These are phyloP conservation scores for Lithobates pipiens DNA, from an alignment of 2,797 vertebrate genomes.

Conservation along the genomic window DNA sequence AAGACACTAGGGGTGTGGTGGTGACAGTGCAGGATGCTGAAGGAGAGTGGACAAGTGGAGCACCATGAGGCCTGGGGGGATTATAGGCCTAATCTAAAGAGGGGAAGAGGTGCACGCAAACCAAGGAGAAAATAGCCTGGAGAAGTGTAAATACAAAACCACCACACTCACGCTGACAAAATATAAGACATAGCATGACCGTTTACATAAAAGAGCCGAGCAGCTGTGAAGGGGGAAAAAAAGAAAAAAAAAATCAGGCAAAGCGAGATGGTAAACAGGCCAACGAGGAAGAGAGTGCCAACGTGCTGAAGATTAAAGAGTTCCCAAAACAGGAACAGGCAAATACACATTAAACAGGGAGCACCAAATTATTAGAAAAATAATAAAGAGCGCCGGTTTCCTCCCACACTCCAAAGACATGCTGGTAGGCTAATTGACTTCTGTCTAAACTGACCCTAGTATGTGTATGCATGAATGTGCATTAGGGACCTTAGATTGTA, in stretches of 20 bases:
- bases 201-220: background rate
- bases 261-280: too few species aligned
- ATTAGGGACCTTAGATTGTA: too few species aligned
- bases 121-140: background rate
- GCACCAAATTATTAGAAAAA: too few species aligned
- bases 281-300: too few species aligned
- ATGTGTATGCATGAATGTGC: too few species aligned
- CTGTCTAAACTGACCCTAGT: too few species aligned
- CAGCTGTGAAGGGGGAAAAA: background rate
- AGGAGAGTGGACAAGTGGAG: constrained; percentile 30
- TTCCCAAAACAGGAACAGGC: too few species aligned
- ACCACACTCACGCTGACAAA: background rate
- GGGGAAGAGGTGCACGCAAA: background rate
- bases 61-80: constrained; percentile 24
- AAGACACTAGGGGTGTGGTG: constrained; percentile 48
- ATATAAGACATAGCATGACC: background rate
- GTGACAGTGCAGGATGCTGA: constrained; percentile 15
- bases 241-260: too few species aligned
- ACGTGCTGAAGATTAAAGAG: too few species aligned
- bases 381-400: too few species aligned
- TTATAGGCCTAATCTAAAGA: constrained; percentile 7
- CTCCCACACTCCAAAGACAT: too few species aligned
- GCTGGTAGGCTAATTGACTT: too few species aligned
- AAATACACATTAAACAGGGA: background rate
- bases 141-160: background rate